phyloP scores from a whole-genome alignment of 2,797 vertebrate genomes.

The Anguilla megastoma region DNA sequence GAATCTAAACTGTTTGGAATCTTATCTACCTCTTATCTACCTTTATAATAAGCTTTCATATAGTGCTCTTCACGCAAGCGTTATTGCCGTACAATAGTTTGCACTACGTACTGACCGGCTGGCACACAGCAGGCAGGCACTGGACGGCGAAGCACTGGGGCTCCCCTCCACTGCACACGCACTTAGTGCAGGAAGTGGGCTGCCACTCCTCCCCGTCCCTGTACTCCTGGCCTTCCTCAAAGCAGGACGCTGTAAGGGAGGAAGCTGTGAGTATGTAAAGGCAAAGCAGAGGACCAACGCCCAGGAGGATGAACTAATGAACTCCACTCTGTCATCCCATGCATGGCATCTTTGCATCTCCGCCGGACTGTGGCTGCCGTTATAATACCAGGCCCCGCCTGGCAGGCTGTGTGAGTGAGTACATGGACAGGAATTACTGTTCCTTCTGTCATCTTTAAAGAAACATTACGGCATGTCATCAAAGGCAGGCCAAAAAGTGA shows the following conservation, averaged over 20 bases:
- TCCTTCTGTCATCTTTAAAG: neutral
- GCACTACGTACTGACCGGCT: constrained; percentile 66
- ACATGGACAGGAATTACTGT: neutral
- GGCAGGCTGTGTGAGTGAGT: neutral
- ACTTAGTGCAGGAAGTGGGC: constrained; percentile 80
- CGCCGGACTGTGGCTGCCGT: neutral
- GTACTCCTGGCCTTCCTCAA: constrained; percentile 71
- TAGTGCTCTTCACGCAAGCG: too few species aligned
- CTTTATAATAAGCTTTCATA: too few species aligned
- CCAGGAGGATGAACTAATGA: neutral
- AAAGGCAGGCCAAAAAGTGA: neutral
- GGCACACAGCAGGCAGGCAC: constrained; percentile 81
- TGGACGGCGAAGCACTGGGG: constrained; percentile 76
- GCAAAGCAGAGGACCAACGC: neutral
- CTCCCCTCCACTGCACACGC: constrained; percentile 73
- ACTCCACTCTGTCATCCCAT: neutral
- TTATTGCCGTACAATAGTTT: neutral
- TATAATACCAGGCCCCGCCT: neutral
- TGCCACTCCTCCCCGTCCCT: constrained; percentile 80
- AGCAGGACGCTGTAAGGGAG: constrained; percentile 77
- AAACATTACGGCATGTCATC: neutral
- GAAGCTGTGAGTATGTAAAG: constrained; percentile 37
- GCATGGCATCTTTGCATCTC: neutral
- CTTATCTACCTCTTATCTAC: too few species aligned
- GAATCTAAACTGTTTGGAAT: neutral